Conservation (phyloP, 2,113 vertebrate species). For the Hypocryptadius cinnamomeus region DNA sequence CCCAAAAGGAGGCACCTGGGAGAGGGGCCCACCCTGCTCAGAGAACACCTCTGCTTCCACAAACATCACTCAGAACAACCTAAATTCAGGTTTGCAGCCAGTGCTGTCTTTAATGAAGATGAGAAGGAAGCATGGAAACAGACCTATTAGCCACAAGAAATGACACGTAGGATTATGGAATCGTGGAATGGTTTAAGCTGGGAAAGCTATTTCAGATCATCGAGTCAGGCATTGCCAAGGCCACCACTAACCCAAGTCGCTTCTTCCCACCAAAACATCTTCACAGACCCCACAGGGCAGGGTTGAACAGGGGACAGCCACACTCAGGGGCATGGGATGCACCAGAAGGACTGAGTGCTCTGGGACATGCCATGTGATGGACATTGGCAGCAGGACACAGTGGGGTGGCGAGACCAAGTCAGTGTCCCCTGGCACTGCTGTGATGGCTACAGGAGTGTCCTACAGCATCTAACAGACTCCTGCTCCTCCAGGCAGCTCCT, state of each 20-base stretch:
- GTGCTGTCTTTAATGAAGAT: neutral
- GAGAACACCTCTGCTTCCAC: neutral
- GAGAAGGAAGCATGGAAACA: neutral
- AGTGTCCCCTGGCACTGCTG: neutral
- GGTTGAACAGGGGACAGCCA: neutral
- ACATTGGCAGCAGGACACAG: accelerated
- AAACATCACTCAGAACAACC: neutral
- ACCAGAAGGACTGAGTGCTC: neutral
- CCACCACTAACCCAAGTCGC: neutral
- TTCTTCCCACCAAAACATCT: neutral
- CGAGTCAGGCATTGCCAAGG: neutral
- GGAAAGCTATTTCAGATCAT: neutral
- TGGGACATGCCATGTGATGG: neutral
- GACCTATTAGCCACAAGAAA: neutral
- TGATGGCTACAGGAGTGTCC: accelerated
- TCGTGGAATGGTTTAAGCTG: neutral
- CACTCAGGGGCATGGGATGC: accelerated
- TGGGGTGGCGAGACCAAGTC: neutral
- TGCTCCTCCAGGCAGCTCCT: neutral
- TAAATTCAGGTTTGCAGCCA: neutral
- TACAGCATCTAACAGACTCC: neutral
- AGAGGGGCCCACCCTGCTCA: accelerated
- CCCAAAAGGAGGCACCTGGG: neutral
- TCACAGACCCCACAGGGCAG: neutral
- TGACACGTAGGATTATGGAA: neutral